Evolutionary conservation across 2,797 vertebrate genomes (phyloP), one percentile per base, ranked within the genome.

Genomic region (Trachurus trachurus): DNA sequence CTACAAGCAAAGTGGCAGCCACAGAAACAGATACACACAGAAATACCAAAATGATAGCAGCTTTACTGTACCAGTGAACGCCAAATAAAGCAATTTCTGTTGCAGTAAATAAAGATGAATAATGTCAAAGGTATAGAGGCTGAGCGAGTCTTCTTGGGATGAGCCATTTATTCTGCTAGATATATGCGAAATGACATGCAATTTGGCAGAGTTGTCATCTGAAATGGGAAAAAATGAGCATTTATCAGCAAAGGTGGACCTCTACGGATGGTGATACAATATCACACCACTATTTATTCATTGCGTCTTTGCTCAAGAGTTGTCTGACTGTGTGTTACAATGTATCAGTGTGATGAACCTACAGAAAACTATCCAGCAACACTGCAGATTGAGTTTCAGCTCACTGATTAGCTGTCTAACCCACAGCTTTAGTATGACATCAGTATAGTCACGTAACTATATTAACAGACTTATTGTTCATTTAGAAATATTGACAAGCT

Each of bases 161-260:
- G 69, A 86, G 77, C 49, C 68, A 68, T 85, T 88, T 90, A 88
- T 88, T 88, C 66, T 47, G 66, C 65, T 29, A 76, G 88, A 88
- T 90, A 65, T 77, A 87, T 90, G 70, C 63, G 19, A 84, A 90
- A 92, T 87, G 86, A 87, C 85, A 81, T 71, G 76, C 82, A 87
- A 89, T 93, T 91, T 87, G 77, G 86, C 74, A 66, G 80, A 78
- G 79, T 82, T 92, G 85, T 87, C 84, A 88, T 80, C 66, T 69
- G 79, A 81, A 88, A 92, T 89, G 79, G 73, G 70, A 89, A 83
- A 82, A 90, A 88, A 26, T 80, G 54, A 75, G 85, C 76, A 44
- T 87, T 86, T 89, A 88, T 87, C 86, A 83, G 67, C 6, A n/a
- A 71, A 82, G 78, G 71, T 87, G 81, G 79, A 80, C 78, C 71